Conservation (phyloP, 2,113 vertebrate species). For the Amia ocellicauda region DNA sequence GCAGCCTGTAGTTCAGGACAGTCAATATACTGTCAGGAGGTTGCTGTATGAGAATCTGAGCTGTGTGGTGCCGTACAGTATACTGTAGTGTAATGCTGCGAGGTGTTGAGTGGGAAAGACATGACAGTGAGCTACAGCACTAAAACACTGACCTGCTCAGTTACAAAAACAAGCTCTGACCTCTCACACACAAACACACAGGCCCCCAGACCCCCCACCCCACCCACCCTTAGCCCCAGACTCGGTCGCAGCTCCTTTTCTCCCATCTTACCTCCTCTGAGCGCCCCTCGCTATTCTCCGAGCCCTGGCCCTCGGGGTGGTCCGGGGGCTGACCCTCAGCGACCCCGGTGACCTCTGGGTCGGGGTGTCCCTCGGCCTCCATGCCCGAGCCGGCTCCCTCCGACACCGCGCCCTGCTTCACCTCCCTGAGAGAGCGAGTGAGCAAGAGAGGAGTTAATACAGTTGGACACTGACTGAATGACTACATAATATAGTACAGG, state of each 20-base stretch:
- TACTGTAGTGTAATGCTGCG: too few relatives aligned
- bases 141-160: too few relatives aligned
- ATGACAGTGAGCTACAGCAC: too few relatives aligned
- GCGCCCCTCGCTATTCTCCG: slow-evolving; percentile 50
- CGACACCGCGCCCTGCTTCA: slow-evolving; percentile 52
- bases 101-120: too few relatives aligned
- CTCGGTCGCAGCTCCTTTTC: slow-evolving; percentile 26
- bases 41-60: too few relatives aligned
- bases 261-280: slow-evolving; percentile 68
- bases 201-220: too few relatives aligned
- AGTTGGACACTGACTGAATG: neutral
- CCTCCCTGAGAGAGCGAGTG: slow-evolving; percentile 53
- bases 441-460: slow-evolving; percentile 27
- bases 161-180: too few relatives aligned
- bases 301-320: slow-evolving; percentile 43
- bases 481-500: too few relatives aligned
- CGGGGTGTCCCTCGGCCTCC: slow-evolving; percentile 54
- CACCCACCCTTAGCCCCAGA: neutral
- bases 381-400: slow-evolving; percentile 60
- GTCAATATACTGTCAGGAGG: too few relatives aligned
- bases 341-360: slow-evolving; percentile 49
- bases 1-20: too few relatives aligned
- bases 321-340: slow-evolving; percentile 34
- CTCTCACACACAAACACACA: neutral
- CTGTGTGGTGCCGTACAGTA: too few relatives aligned